phyloP scores from a whole-genome alignment of 2,888 invertebrate genomes.

The Drosophila macrospina region DNA sequence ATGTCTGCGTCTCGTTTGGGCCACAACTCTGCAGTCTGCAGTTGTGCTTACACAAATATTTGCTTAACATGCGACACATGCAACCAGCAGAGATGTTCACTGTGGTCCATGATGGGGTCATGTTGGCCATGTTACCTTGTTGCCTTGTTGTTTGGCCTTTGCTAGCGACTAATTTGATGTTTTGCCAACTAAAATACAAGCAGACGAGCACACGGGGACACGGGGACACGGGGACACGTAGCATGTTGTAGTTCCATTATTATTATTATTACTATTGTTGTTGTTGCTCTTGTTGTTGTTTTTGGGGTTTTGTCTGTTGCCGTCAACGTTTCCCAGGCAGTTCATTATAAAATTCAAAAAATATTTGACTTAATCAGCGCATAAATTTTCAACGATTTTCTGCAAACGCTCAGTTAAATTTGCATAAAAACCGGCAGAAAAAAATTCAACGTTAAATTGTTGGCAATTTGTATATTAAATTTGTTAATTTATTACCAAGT shows the following conservation, averaged over 20 bases:
- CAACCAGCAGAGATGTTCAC: neutral
- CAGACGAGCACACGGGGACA: slow-evolving; percentile 15
- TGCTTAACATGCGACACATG: slow-evolving; percentile 10
- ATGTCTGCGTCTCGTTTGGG: neutral
- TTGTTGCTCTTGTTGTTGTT: slow-evolving; percentile 5
- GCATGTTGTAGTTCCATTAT: neutral
- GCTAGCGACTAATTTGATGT: slow-evolving; percentile 49
- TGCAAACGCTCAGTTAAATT: slow-evolving; percentile 10
- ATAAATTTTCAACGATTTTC: slow-evolving; percentile 40
- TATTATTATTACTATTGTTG: slow-evolving; percentile 14
- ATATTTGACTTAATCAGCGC: slow-evolving; percentile 55
- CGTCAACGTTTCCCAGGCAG: slow-evolving; percentile 15
- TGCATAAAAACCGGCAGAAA: slow-evolving; percentile 8
- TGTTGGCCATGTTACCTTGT: slow-evolving; percentile 6
- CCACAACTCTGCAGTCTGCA: slow-evolving; percentile 1
- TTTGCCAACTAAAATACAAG: slow-evolving; percentile 32
- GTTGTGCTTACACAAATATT: slow-evolving; percentile 37
- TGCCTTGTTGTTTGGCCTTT: slow-evolving; percentile 30
- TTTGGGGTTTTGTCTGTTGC: neutral
- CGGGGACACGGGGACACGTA: neutral
- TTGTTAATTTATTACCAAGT: slow-evolving; percentile 38
- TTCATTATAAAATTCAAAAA: slow-evolving; percentile 45
- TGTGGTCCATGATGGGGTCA: neutral
- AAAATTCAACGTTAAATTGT: slow-evolving; percentile 18
- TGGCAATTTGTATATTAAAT: slow-evolving; percentile 39